Conservation (phyloP, 1,140 invertebrate species). For the Penaeus japonicus region DNA sequence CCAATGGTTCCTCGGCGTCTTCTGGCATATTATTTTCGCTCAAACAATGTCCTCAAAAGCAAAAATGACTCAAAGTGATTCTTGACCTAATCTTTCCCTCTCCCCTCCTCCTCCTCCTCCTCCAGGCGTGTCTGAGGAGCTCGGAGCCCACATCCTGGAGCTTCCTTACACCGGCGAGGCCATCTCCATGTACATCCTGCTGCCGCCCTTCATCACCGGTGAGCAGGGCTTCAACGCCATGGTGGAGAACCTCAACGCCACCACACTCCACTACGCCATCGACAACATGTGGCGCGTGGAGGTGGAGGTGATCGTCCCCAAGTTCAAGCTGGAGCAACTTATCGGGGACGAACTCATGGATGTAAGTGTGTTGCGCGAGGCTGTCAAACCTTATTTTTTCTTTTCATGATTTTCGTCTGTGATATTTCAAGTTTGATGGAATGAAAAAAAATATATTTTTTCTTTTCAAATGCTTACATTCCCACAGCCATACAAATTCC, state of each 20-base stretch:
- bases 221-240: conserved; percentile 52
- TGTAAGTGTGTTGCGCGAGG: conserved; percentile 14
- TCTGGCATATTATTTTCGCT: too few species aligned
- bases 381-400: background rate
- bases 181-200: conserved; percentile 84
- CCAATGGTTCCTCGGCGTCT: too few species aligned
- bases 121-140: conserved; percentile 75
- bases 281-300: conserved; percentile 66
- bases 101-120: background rate
- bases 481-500: too few species aligned
- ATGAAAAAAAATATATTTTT: too few species aligned
- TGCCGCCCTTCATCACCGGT: conserved; percentile 74
- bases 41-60: too few species aligned
- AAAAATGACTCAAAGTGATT: too few species aligned
- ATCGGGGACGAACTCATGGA: conserved; percentile 45
- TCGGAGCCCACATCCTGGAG: conserved; percentile 83
- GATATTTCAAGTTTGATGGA: too few species aligned
- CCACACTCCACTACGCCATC: conserved; percentile 43
- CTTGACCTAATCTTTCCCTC: background rate
- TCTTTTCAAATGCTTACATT: too few species aligned
- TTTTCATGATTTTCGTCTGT: background rate
- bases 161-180: conserved; percentile 85
- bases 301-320: conserved; percentile 78
- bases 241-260: conserved; percentile 49
- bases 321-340: conserved; percentile 77